A percentile compares a stretch with the other conserved stretches of the same genome.
Evolutionary conservation across 35 echinoderm and acorn worm species (phyloP).

Genomic region (Lytechinus pictus): DNA sequence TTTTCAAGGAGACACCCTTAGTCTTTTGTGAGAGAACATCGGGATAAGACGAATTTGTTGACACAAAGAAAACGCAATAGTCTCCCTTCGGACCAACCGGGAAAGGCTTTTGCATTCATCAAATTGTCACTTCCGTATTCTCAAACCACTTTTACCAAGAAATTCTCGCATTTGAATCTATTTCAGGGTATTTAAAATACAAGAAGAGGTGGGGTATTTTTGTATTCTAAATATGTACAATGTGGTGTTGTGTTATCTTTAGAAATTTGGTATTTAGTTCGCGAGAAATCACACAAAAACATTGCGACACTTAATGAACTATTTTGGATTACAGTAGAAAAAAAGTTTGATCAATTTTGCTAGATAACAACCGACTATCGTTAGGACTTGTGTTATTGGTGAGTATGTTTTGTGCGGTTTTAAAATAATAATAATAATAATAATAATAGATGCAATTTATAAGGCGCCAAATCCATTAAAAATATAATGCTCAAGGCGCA

Average conservation of each 20-base stretch:
- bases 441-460: too few species aligned
- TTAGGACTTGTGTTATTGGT: too few species aligned
- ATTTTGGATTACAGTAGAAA: too few species aligned
- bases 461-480: too few species aligned
- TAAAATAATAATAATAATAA: too few species aligned
- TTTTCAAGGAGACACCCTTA: not conserved
- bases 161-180: not conserved
- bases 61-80: not conserved
- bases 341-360: too few species aligned
- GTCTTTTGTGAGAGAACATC: not conserved
- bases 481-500: too few species aligned
- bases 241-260: not conserved
- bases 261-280: too few species aligned
- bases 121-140: not conserved
- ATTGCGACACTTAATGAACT: too few species aligned
- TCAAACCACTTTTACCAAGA: not conserved
- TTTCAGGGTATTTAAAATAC: not conserved
- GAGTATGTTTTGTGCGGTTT: too few species aligned
- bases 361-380: too few species aligned
- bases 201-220: not conserved
- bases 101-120: not conserved
- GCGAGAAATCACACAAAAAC: too few species aligned
- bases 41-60: not conserved
- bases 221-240: not conserved
- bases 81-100: not conserved